Conservation (phyloP, 2,113 vertebrate genomes). For the Etia nguti region DNA sequence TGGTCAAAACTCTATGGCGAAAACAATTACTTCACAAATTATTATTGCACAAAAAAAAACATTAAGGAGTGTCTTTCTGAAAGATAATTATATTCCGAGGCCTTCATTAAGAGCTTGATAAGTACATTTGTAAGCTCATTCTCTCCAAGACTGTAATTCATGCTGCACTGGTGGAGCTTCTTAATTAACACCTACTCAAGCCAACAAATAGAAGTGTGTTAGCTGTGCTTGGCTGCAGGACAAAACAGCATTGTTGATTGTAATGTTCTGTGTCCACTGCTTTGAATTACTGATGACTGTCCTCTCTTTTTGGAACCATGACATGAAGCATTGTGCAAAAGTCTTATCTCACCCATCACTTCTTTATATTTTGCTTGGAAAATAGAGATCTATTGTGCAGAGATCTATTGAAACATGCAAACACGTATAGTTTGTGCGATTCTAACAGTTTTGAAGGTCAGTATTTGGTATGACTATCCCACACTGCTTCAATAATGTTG, state of each 20-base stretch:
- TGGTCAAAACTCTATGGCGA: not conserved
- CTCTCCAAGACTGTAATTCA: conserved; percentile 43
- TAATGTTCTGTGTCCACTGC: conserved; percentile 34
- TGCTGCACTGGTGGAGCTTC: conserved; percentile 40
- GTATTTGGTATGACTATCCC: not conserved
- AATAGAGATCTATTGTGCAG: not conserved
- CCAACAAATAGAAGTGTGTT: conserved; percentile 52
- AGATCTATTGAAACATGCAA: not conserved
- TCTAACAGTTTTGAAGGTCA: not conserved
- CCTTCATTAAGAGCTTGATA: conserved; percentile 40
- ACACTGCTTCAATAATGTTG: not conserved
- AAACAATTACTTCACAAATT: conserved; percentile 31
- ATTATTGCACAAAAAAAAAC: not conserved
- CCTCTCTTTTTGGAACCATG: not conserved
- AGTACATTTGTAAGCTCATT: conserved; percentile 39
- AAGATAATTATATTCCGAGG: conserved; percentile 40
- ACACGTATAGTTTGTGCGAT: not conserved
- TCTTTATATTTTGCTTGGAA: not conserved
- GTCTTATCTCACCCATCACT: not conserved
- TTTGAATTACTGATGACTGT: conserved; percentile 35
- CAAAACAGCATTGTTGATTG: conserved; percentile 46
- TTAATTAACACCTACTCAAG: conserved; percentile 61
- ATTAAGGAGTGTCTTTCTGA: conserved; percentile 23
- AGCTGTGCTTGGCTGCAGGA: conserved; percentile 32
- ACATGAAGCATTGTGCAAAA: not conserved